Conservation (phyloP, 2,888 invertebrate genomes). For the Amphipyra tragopoginis region DNA sequence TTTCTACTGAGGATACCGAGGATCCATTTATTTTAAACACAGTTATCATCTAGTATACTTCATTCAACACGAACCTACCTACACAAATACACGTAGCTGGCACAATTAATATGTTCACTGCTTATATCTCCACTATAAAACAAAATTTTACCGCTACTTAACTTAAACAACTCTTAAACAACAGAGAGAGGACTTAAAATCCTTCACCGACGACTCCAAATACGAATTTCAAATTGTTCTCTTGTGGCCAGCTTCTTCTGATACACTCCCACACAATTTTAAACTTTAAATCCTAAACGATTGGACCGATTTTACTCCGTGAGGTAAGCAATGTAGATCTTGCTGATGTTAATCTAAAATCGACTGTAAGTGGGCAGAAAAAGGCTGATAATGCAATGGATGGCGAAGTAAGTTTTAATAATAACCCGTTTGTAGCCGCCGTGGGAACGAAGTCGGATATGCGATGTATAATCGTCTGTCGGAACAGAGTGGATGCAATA, state of each 20-base stretch:
- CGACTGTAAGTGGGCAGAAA: constrained; percentile 60
- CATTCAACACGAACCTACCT: constrained; percentile 71
- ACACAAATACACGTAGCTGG: constrained; percentile 71
- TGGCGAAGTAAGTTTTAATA: constrained; percentile 84
- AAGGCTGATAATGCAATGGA: constrained; percentile 70
- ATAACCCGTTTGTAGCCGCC: constrained; percentile 88
- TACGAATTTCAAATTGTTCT: constrained; percentile 88
- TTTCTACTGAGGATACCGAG: constrained; percentile 57
- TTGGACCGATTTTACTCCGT: constrained; percentile 39
- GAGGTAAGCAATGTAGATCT: constrained; percentile 66
- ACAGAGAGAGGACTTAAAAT: constrained; percentile 87
- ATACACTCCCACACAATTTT: constrained; percentile 60
- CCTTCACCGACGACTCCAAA: constrained; percentile 86
- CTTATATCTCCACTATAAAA: constrained; percentile 82
- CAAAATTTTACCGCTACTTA: constrained; percentile 86
- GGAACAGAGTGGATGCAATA: constrained; percentile 87
- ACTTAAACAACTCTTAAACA: constrained; percentile 82
- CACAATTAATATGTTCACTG: constrained; percentile 84
- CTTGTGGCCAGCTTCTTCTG: constrained; percentile 79
- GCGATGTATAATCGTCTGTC: constrained; percentile 88
- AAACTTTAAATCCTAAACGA: constrained; percentile 32
- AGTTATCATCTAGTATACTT: constrained; percentile 70
- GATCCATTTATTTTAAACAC: constrained; percentile 68
- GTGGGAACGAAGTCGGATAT: constrained; percentile 89
- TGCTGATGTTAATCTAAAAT: constrained; percentile 61